Evolutionary conservation across 2,113 vertebrate genomes (phyloP), one percentile per base, ranked within the genome.

Genomic region (Indicator maculatus): DNA sequence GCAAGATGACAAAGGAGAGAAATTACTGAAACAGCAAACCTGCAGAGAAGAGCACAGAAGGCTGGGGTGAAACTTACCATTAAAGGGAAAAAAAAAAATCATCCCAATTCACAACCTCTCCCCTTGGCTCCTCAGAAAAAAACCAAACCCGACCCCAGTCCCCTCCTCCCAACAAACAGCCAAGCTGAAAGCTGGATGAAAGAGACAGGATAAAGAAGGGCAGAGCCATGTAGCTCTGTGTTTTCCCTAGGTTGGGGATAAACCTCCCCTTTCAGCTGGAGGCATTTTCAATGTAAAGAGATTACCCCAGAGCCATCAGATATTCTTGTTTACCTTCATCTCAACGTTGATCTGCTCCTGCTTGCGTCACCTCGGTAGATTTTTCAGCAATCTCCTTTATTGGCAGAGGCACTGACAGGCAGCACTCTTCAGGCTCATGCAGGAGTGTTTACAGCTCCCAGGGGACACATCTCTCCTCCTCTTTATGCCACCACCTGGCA

Each of bases 21-120:
- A 83, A 87, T 83, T 91, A 80, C 41, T 72, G 79, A 83, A 89
- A 72, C 6, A 73, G n/a, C 73, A 77, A 89, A 67, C 24, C n/a
- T 2, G 1, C 19, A 91, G 72, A 66, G 30, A n/a, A 72, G 2
- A 69, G 15, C 33, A 81, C 39, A 90, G 90, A 83, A 80, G 26
- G 6, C 38, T 76, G 58, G 84, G 26, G 30, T 52, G 63, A 86
- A 86, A 75, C 4, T 52, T 72, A 12, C 39, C 15, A 81, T 47
- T 88, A 77, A 58, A 76, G 33, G 33, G 0, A 81, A 84, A 80
- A 64, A 79, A 38, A 45, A 80, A 55, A 6, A 50, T 21, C 47
- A 21, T 0, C 0, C 1, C 38, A 81, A 21, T 2, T 4, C 38
- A 38, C 2, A 23, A 3, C 24, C 50, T 83, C 59, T 9, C n/a